Percentiles rank a stretch among this genome's conserved stretches.
Evolutionary conservation across 2,888 invertebrate genomes (phyloP).

Genomic region (Cheilosia vulpina): DNA sequence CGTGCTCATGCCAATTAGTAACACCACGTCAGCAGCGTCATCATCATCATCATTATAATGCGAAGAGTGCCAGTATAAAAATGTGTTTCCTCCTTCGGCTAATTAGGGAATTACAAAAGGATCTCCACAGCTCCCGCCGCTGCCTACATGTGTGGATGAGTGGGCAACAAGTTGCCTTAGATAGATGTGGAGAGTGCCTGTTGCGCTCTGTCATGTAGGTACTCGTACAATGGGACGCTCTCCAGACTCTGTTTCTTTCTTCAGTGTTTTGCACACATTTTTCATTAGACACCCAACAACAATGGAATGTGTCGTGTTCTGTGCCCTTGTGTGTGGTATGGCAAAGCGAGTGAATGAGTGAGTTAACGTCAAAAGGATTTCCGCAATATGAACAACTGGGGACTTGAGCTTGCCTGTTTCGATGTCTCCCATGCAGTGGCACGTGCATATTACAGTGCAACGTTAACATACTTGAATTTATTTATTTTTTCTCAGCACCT

Average conservation of each 20-base stretch:
- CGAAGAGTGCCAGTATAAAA: constrained; percentile 28
- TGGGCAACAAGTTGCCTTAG: constrained; percentile 58
- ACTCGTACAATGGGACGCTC: constrained; percentile 10
- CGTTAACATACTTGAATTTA: too few species aligned
- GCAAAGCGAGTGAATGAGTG: constrained; percentile 30
- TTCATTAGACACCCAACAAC: constrained; percentile 65
- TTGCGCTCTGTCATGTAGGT: constrained; percentile 40
- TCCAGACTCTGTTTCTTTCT: constrained; percentile 13
- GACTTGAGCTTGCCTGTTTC: not conserved
- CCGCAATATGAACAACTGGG: constrained; percentile 35
- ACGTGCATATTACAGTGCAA: too few species aligned
- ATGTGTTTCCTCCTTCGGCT: constrained; percentile 45
- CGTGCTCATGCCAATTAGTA: constrained; percentile 47
- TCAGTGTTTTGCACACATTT: constrained; percentile 54
- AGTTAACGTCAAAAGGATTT: constrained; percentile 52
- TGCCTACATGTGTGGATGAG: constrained; percentile 6
- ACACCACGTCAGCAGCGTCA: constrained; percentile 27
- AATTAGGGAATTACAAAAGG: constrained; percentile 62
- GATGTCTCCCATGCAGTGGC: not conserved
- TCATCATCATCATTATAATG: not conserved
- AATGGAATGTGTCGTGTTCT: constrained; percentile 47
- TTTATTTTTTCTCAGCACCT: too few species aligned
- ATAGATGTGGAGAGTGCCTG: constrained; percentile 22
- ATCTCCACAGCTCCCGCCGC: constrained; percentile 9
- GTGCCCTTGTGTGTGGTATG: constrained; percentile 16